These are phyloP conservation scores for Trypoxylus dichotomus DNA, from an alignment of 1,140 invertebrate genomes.

Conservation along the genomic window DNA sequence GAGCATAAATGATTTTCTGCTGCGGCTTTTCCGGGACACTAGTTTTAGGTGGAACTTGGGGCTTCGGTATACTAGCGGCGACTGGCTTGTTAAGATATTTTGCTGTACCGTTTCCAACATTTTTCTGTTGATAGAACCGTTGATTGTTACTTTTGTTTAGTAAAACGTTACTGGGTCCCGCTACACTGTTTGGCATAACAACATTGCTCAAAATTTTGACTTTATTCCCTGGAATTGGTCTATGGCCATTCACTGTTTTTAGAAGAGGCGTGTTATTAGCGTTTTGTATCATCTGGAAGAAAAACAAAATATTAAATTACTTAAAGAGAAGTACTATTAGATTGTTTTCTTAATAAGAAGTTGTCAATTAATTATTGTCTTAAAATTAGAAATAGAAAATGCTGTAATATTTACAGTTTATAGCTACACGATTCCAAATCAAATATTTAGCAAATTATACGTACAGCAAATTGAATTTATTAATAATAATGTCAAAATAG, in stretches of 20 bases:
- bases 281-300: conserved; percentile 19
- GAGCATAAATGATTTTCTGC: conserved; percentile 39
- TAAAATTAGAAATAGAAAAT: too few relatives aligned
- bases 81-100: conserved; percentile 36
- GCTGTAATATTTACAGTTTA: too few relatives aligned
- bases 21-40: not conserved
- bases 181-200: conserved; percentile 42
- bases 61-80: conserved; percentile 1
- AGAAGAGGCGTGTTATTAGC: not conserved
- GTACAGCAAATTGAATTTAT: too few relatives aligned
- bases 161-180: conserved; percentile 43
- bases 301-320: not conserved
- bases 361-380: too few relatives aligned
- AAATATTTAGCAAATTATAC: too few relatives aligned
- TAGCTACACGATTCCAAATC: too few relatives aligned
- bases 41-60: not conserved
- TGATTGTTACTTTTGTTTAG: conserved; percentile 41
- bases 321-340: not conserved
- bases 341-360: too few relatives aligned
- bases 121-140: conserved; percentile 32
- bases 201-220: conserved; percentile 52
- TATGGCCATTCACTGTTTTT: conserved; percentile 49
- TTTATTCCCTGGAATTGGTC: conserved; percentile 40
- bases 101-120: conserved; percentile 36
- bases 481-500: too few relatives aligned